Base-by-base conservation (phyloP, 2,797 vertebrate species). In the Sebastes diploproa region DNA sequence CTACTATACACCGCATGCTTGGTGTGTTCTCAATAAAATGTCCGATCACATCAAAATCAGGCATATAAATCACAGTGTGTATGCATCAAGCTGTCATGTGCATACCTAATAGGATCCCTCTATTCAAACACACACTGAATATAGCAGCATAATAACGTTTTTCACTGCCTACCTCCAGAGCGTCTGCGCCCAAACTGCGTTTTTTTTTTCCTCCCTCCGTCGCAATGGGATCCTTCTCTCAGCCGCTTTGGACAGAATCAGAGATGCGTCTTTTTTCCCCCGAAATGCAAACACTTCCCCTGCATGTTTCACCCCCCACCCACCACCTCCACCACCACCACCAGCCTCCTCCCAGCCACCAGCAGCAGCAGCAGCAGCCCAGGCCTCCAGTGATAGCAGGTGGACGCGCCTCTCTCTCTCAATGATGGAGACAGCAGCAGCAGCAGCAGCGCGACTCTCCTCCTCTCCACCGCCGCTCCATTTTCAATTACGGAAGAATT, bases 351-450 rank as follows among this genome's bases (percentile, higher is more conserved):
- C n/a, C 22, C 62, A 36, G 23, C 63, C 63, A 65, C 52, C 60
- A 88, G 80, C 70, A 80, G 81, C 42, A 52, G 8, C 50, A 73
- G 87, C 86, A 78, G 84, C 94, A 94, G 91, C 89, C 94, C 84
- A 94, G 96, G 95, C 96, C 95, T 96, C 95, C 90, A 74, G 89
- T 91, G 84, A 88, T 81, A 95, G 96, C 96, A 96, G 96, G 96
- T 97, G 97, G 96, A 97, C 95, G 96, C 96, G 97, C 96, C 96
- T 96, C 95, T 95, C 95, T 96, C 96, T 96, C 95, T 95, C 95
- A 94, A 54, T 94, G 94, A 96, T 94, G 95, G 94, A 96, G 94
- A 92, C 95, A 90, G 93, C 95, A 90, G 93, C 90, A 90, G 30
- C 34, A 38, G 36, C 38, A 42, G 38, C 95, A 90, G 93, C 90